Percentiles rank a stretch among this genome's conserved stretches.
These are phyloP conservation scores for Ciconia stormi DNA, from an alignment of 2,113 vertebrate species.

Conservation along the genomic window DNA sequence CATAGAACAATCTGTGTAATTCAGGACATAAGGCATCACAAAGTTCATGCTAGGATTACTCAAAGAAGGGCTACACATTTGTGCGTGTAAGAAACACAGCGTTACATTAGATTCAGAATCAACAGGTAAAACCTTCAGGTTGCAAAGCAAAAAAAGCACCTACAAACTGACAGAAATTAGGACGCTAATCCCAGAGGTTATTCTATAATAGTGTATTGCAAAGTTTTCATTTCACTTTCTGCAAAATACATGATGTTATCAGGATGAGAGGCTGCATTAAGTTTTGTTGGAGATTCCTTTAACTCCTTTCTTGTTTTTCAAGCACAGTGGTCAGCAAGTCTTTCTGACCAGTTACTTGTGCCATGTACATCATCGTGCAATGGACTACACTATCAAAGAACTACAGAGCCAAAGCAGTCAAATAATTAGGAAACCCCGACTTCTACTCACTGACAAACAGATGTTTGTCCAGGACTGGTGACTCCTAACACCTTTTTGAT, in stretches of 20 bases:
- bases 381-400: too few species aligned
- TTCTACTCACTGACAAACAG: neutral
- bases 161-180: neutral
- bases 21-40: neutral
- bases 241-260: neutral
- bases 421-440: neutral
- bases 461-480: neutral
- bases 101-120: neutral
- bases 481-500: neutral
- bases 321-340: neutral
- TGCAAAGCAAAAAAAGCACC: neutral
- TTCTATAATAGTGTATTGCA: neutral
- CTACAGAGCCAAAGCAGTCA: neutral
- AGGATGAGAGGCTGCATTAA: neutral
- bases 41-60: neutral
- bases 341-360: neutral
- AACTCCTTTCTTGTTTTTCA: neutral
- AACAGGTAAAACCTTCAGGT: neutral
- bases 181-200: neutral
- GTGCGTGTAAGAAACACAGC: neutral
- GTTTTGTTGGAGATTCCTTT: neutral
- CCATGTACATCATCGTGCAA: neutral
- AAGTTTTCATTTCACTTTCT: neutral
- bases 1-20: neutral
- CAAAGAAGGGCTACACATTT: neutral